Evolutionary conservation across 2,797 vertebrate species (phyloP), one percentile per base, ranked within the genome.

Genomic region (Sebastes itinus): DNA sequence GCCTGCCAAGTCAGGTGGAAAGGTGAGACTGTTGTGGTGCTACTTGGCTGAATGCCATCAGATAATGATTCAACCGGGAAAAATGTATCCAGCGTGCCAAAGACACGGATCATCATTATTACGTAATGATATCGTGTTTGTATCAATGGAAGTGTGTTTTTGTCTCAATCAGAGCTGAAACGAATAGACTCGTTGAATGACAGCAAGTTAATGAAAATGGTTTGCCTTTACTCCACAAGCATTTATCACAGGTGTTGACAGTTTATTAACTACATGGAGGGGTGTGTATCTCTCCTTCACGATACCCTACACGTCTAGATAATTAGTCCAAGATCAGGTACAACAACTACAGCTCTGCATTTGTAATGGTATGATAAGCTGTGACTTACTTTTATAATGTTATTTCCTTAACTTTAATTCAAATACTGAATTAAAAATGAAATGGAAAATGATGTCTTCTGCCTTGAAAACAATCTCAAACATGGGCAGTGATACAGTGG

Each of bases 1-100:
- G 10, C 54, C 72, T 42, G 85, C 64, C 75, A 65, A 59, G 64
- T 88, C 84, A 59, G 77, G 80, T 80, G 66, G 71, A 78, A 90
- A 91, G 69, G 81, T 77, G 80, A 85, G 49, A 56, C 60, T 25
- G 74, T n/a, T 9, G 16, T 5, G 12, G 55, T 32, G 68, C 72
- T 52, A 66, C 78, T 69, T 80, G 79, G 81, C 82, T 84, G 78
- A 92, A 92, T 88, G 88, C 89, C 92, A 91, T 81, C 85, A 82
- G 89, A 88, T 90, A 46, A 70, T 35, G 35, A 89, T 20, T 72
- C 54, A 60, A 60, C 55, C 32, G 7, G 25, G 38, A 75, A 42
- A 63, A 72, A 61, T 64, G 25, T 4, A 63, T 56, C 23, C 1
- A 1, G n/a, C 6, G 0, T 63, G 30, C 33, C 46, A 63, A 54